phyloP scores from a whole-genome alignment of 2,797 vertebrate species.

The Siniperca undulata region DNA sequence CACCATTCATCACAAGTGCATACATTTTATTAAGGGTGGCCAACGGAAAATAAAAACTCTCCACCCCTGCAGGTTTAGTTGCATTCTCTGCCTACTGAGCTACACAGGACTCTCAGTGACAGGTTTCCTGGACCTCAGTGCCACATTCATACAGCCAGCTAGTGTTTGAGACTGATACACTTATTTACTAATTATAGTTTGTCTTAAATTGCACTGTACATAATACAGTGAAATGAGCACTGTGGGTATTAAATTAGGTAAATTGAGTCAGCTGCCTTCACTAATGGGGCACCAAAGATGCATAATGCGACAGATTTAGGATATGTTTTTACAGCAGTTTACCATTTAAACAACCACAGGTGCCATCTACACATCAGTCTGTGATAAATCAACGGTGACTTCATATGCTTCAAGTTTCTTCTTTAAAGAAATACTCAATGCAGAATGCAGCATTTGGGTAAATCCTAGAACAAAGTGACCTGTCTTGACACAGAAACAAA shows the following conservation, averaged over 20 bases:
- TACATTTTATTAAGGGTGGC: conserved; percentile 54
- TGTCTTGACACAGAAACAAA: not conserved
- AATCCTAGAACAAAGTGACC: not conserved
- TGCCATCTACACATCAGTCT: not conserved
- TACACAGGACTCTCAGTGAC: not conserved
- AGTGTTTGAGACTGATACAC: not conserved
- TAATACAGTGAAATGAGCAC: not conserved
- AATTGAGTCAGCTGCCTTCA: not conserved
- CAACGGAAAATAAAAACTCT: conserved; percentile 49
- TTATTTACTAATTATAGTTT: not conserved
- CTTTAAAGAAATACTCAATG: not conserved
- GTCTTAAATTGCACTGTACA: not conserved
- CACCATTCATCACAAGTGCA: conserved; percentile 59
- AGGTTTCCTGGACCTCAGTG: not conserved
- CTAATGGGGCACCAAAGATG: not conserved
- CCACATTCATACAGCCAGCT: not conserved
- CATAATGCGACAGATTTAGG: not conserved
- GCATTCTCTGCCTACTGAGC: conserved; percentile 6
- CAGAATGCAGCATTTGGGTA: not conserved
- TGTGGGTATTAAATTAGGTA: not conserved
- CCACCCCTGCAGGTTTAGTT: conserved; percentile 10
- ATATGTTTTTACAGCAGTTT: not conserved
- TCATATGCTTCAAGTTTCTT: not conserved
- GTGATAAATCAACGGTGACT: not conserved
- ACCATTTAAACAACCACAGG: not conserved